phyloP scores from a whole-genome alignment of 2,113 vertebrate species.

The Phoxinus phoxinus region DNA sequence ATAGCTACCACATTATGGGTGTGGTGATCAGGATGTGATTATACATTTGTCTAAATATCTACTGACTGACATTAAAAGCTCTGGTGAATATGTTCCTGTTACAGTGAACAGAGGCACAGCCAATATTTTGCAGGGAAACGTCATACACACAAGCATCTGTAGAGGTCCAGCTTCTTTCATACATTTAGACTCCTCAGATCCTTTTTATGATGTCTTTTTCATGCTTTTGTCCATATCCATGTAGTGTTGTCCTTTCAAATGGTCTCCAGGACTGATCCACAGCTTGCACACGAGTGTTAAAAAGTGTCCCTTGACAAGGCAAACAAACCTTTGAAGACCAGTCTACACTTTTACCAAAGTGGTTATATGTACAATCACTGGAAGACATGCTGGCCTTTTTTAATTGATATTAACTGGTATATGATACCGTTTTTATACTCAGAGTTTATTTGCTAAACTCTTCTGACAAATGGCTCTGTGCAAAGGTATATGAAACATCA shows the following conservation, averaged over 20 bases:
- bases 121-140: conserved; percentile 5
- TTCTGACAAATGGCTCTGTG: conserved; percentile 51
- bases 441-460: conserved; percentile 44
- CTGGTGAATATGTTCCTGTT: conserved; percentile 22
- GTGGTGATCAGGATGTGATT: conserved; percentile 18
- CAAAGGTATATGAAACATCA: conserved; percentile 45
- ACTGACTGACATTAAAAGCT: conserved; percentile 32
- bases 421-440: conserved; percentile 49
- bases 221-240: conserved; percentile 10
- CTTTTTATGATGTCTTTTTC: neutral
- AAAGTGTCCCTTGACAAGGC: conserved; percentile 4
- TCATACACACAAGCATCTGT: neutral
- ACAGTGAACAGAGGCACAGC: conserved; percentile 19
- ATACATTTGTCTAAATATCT: conserved; percentile 32
- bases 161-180: conserved; percentile 8
- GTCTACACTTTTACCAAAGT: conserved; percentile 7
- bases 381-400: conserved; percentile 32
- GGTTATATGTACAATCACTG: conserved; percentile 14
- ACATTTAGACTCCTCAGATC: neutral
- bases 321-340: conserved; percentile 6
- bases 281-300: conserved; percentile 4
- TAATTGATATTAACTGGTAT: conserved; percentile 43
- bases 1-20: conserved; percentile 5
- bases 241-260: conserved; percentile 13
- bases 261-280: neutral